Evolutionary conservation across 2,888 invertebrate species (phyloP).

Genomic region (Drosophila maculinotata): DNA sequence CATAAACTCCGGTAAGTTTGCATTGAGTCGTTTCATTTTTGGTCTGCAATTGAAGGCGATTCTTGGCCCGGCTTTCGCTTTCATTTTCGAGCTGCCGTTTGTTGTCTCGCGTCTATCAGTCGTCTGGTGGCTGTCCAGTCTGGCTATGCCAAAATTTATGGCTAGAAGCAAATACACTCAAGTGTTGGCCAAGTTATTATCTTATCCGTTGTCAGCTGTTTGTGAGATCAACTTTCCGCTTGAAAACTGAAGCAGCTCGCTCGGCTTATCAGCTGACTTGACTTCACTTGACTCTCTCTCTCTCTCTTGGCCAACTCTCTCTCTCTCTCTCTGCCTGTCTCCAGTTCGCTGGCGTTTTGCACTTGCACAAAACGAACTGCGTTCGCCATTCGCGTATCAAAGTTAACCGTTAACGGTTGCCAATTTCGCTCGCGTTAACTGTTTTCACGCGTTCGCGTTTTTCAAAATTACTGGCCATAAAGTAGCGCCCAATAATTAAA

Average conservation of each 20-base stretch:
- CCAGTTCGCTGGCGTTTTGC: slow-evolving; percentile 11
- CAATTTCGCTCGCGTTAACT: slow-evolving; percentile 39
- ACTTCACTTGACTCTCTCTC: slow-evolving; percentile 7
- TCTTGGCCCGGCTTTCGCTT: slow-evolving; percentile 56
- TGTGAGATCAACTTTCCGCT: slow-evolving; percentile 44
- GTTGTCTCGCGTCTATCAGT: slow-evolving; percentile 2
- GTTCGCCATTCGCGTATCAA: slow-evolving; percentile 71
- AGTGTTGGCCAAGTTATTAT: slow-evolving; percentile 31
- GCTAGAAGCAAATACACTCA: not conserved
- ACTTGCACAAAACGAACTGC: slow-evolving; percentile 32
- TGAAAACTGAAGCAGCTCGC: slow-evolving; percentile 15
- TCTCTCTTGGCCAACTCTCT: slow-evolving; percentile 23
- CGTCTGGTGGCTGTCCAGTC: slow-evolving; percentile 5
- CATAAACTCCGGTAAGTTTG: slow-evolving; percentile 23
- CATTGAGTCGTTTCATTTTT: slow-evolving; percentile 23
- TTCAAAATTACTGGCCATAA: slow-evolving; percentile 12
- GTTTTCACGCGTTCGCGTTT: slow-evolving; percentile 22
- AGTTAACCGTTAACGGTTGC: slow-evolving; percentile 73
- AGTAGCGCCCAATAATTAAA: slow-evolving; percentile 9
- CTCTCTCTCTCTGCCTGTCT: slow-evolving; percentile 8
- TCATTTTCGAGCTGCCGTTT: slow-evolving; percentile 1
- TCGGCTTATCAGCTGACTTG: slow-evolving; percentile 42
- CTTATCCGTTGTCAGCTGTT: slow-evolving; percentile 54
- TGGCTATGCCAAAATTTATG: not conserved
- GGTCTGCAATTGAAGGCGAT: slow-evolving; percentile 31